phyloP scores from a whole-genome alignment of 1,140 invertebrate genomes.

The Harpegnathos saltator region DNA sequence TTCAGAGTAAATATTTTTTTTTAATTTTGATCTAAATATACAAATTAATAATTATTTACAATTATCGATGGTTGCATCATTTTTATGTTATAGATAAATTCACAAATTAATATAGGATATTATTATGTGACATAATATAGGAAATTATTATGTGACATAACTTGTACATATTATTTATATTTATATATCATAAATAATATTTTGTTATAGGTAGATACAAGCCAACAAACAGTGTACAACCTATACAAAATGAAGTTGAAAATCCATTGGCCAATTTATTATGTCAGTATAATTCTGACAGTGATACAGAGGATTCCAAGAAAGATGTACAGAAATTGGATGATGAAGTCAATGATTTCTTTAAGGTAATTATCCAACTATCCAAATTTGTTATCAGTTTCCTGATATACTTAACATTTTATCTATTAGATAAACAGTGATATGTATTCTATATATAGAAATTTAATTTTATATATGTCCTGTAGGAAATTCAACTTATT shows the following conservation, averaged over 20 bases:
- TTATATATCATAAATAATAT: conserved; percentile 30
- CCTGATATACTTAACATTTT: too few species aligned
- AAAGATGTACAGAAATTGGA: conserved; percentile 78
- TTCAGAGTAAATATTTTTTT: conserved; percentile 72
- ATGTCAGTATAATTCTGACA: conserved; percentile 85
- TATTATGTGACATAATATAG: too few species aligned
- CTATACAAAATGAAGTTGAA: conserved; percentile 75
- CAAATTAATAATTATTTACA: not conserved
- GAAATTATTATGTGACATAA: not conserved
- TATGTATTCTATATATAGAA: not conserved
- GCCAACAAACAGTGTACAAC: conserved; percentile 75
- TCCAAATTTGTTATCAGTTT: too few species aligned
- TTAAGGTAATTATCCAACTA: conserved; percentile 82
- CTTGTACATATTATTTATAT: conserved; percentile 7
- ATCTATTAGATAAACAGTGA: not conserved
- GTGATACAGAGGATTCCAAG: conserved; percentile 80
- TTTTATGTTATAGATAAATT: conserved; percentile 9
- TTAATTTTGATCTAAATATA: not conserved
- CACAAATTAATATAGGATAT: conserved; percentile 8
- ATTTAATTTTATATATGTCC: conserved; percentile 50
- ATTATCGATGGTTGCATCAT: not conserved
- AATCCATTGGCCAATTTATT: conserved; percentile 84
- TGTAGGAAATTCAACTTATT: conserved; percentile 83
- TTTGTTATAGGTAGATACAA: conserved; percentile 78
- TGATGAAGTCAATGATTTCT: conserved; percentile 85